Conservation (phyloP, 2,113 vertebrate genomes). For the Engraulis encrasicolus region DNA sequence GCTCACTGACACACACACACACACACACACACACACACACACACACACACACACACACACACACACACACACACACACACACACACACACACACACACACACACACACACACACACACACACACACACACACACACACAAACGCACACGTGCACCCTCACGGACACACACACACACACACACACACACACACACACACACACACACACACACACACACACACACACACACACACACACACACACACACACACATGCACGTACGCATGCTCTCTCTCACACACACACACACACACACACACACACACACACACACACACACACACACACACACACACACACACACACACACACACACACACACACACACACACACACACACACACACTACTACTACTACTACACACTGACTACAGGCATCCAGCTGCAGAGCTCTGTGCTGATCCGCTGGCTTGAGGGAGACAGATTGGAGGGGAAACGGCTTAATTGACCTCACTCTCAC, state of each 20-base stretch:
- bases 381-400: constrained; percentile 27
- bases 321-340: not conserved
- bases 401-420: constrained; percentile 52
- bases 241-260: not conserved
- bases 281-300: not conserved
- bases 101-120: no score
- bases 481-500: constrained; percentile 80
- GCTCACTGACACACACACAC: no score
- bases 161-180: not conserved
- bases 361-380: not conserved
- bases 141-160: no score
- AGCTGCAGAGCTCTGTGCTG: constrained; percentile 75
- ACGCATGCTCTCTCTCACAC: not conserved
- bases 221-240: not conserved
- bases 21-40: no score
- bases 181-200: constrained; percentile 8
- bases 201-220: not conserved
- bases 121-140: no score
- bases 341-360: not conserved
- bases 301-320: not conserved
- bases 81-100: no score
- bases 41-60: no score
- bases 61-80: no score
- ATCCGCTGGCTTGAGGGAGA: constrained; percentile 74
- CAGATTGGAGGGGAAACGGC: constrained; percentile 82